These are phyloP conservation scores for Parnassius glacialis DNA, from an alignment of 2,888 invertebrate species.

Conservation along the genomic window DNA sequence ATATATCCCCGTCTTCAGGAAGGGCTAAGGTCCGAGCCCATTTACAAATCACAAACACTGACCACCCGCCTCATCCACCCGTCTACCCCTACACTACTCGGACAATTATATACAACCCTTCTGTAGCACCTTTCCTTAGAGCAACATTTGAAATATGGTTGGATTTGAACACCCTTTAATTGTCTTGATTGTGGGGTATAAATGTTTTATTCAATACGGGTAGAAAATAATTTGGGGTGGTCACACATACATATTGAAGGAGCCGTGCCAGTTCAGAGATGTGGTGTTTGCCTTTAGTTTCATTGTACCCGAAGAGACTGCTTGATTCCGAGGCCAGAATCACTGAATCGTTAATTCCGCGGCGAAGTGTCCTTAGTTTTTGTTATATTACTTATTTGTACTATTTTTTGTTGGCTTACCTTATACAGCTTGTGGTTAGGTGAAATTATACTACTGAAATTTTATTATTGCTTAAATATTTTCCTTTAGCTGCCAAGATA, in stretches of 20 bases:
- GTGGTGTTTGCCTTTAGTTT: too few species aligned
- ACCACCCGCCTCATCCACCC: conserved; percentile 52
- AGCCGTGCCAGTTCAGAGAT: too few species aligned
- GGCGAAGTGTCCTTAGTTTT: too few species aligned
- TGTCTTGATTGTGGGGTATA: conserved; percentile 38
- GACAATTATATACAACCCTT: conserved; percentile 63
- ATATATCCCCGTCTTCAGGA: conserved; percentile 78
- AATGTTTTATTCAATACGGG: conserved; percentile 43
- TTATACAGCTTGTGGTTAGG: too few species aligned
- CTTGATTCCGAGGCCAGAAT: too few species aligned
- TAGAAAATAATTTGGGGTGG: conserved; percentile 6
- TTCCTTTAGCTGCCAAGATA: too few species aligned
- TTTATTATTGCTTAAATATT: too few species aligned
- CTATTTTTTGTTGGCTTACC: too few species aligned
- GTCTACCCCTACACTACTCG: conserved; percentile 33
- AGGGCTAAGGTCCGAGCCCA: conserved; percentile 79
- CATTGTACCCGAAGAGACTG: too few species aligned
- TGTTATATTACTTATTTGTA: too few species aligned
- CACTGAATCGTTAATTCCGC: too few species aligned
- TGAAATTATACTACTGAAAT: too few species aligned
- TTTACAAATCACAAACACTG: conserved; percentile 82
- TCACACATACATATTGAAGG: conserved; percentile 1
- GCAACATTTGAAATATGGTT: conserved; percentile 72
- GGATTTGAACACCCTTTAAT: conserved; percentile 59
- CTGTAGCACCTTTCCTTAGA: conserved; percentile 59